A percentile compares a stretch with the other conserved stretches of the same genome.
phyloP scores from a whole-genome alignment of 2,113 vertebrate genomes.

The Corythaeola cristata region DNA sequence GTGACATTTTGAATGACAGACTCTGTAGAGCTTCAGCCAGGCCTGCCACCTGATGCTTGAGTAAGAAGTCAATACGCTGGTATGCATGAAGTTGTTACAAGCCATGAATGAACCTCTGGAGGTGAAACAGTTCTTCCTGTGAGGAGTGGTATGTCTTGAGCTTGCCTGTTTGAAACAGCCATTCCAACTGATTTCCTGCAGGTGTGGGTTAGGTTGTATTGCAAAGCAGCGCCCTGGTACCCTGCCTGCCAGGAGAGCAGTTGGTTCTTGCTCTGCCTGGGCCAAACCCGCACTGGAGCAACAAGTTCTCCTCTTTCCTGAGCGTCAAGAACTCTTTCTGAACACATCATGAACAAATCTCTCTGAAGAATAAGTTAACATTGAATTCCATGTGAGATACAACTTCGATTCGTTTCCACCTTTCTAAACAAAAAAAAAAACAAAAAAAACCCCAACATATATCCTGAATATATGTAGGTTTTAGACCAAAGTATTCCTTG shows the following conservation, averaged over 20 bases:
- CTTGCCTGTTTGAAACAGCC: neutral
- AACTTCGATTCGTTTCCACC: neutral
- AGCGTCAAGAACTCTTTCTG: neutral
- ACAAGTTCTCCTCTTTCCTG: neutral
- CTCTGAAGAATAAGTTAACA: neutral
- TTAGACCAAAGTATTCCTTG: neutral
- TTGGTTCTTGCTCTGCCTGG: neutral
- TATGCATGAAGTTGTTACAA: neutral
- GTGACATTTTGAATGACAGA: neutral
- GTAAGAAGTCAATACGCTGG: neutral
- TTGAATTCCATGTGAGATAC: neutral
- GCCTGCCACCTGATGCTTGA: neutral
- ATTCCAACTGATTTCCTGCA: neutral
- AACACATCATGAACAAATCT: neutral
- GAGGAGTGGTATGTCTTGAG: neutral
- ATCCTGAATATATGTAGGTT: neutral
- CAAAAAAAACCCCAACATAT: neutral
- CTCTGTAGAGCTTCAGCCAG: neutral
- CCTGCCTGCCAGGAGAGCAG: neutral
- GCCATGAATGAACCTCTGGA: accelerated
- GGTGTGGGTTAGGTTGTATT: neutral
- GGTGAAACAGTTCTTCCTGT: neutral
- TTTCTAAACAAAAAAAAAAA: neutral
- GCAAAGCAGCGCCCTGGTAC: neutral
- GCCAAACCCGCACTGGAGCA: neutral